A percentile compares a stretch with the other conserved stretches of the same genome.
Conservation (phyloP, 2,888 invertebrate genomes). For the Philopedon plagiatum region DNA sequence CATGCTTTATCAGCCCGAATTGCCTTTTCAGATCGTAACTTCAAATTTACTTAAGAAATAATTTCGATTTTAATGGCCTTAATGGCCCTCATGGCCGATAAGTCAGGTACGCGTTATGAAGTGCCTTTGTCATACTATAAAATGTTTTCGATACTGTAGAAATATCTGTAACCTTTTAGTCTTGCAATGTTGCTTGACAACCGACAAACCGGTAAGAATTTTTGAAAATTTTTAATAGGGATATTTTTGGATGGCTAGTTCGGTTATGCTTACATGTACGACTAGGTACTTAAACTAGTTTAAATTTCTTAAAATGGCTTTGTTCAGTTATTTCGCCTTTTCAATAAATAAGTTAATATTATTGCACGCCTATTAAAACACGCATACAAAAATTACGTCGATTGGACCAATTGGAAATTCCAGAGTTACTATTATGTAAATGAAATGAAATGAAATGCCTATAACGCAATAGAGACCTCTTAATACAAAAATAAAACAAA, state of each 20-base stretch:
- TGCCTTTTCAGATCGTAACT: slow-evolving; percentile 51
- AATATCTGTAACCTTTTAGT: slow-evolving; percentile 45
- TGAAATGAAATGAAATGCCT: no score
- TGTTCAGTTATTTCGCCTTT: no score
- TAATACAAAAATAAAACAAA: no score
- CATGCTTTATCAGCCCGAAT: slow-evolving; percentile 48
- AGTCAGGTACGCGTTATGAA: slow-evolving; percentile 49
- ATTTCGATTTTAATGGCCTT: slow-evolving; percentile 52
- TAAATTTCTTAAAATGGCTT: no score
- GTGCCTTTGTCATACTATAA: slow-evolving; percentile 50
- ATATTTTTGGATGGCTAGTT: neutral
- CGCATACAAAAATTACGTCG: no score
- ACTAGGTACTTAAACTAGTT: no score
- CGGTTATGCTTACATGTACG: no score
- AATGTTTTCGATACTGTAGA: slow-evolving; percentile 45
- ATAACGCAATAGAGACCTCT: no score
- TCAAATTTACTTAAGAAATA: slow-evolving; percentile 52
- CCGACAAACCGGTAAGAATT: neutral
- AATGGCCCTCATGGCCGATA: slow-evolving; percentile 50
- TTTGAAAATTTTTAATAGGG: neutral
- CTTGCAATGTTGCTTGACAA: slow-evolving; percentile 34
- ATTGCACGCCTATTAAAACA: no score
- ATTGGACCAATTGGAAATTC: no score
- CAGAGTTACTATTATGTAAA: no score
- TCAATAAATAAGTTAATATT: no score